Evolutionary conservation across 2,113 vertebrate genomes (phyloP).

Genomic region (Chloropsis hardwickii): DNA sequence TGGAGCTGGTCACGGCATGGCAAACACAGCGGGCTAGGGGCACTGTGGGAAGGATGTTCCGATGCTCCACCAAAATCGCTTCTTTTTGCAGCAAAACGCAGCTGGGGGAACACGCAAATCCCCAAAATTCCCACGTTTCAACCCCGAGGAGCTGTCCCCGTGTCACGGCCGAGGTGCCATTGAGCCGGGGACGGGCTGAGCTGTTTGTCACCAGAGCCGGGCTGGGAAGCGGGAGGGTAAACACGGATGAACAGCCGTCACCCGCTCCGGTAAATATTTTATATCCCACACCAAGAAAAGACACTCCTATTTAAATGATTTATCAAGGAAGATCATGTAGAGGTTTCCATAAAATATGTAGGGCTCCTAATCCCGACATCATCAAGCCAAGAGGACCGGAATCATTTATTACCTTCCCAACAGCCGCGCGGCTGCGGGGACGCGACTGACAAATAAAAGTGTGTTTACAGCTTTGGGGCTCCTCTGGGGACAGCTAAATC

Average conservation of each 20-base stretch:
- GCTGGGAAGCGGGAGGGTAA: constrained; percentile 4
- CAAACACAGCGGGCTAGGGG: background rate
- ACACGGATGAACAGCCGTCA: constrained; percentile 27
- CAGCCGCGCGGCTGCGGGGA: constrained; percentile 35
- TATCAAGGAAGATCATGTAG: constrained; percentile 64
- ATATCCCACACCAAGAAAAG: constrained; percentile 50
- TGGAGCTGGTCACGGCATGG: accelerated
- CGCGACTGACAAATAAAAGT: constrained; percentile 49
- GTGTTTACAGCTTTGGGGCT: constrained; percentile 56
- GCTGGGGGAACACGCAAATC: accelerated
- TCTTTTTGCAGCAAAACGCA: accelerated
- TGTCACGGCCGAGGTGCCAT: background rate
- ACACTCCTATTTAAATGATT: constrained; percentile 65
- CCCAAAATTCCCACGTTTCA: accelerated
- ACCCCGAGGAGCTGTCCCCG: background rate
- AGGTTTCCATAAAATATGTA: constrained; percentile 70
- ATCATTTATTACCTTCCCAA: constrained; percentile 57
- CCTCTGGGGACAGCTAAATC: constrained; percentile 54
- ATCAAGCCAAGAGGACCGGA: constrained; percentile 49
- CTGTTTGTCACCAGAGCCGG: background rate
- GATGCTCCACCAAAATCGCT: accelerated
- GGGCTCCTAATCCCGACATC: constrained; percentile 68
- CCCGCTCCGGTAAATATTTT: constrained; percentile 55
- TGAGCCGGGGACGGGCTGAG: background rate
- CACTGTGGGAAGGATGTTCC: accelerated